Evolutionary conservation across 2,113 vertebrate species (phyloP), one percentile per base, ranked within the genome.

Genomic region (Cololabis saira): DNA sequence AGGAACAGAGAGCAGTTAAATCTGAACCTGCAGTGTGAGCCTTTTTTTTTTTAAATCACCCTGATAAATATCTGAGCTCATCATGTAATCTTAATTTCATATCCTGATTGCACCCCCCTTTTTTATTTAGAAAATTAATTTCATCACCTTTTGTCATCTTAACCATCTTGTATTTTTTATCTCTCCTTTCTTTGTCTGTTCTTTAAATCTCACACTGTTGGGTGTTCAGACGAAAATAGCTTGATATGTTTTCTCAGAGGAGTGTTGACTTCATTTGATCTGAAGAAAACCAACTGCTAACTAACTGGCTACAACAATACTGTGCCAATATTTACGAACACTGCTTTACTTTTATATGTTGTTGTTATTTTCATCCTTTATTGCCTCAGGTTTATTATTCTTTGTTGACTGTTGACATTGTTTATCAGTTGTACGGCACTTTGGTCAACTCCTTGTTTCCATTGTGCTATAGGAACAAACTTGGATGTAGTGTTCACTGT

Each of bases 21-120:
- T 58, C 49, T n/a, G n/a, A 22, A 19, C 13, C 17, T 62, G 61
- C 13, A 52, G 40, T 67, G 57, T 64, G 60, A 16, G n/a, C n/a
- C n/a, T n/a, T n/a, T n/a, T n/a, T n/a, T n/a, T n/a, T n/a, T n/a
- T n/a, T n/a, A n/a, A n/a, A n/a, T n/a, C n/a, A n/a, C n/a, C n/a
- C 16, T 65, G 50, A 56, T 67, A 72, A 74, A 72, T 57, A 79
- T 47, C 61, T 64, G 22, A 30, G 47, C 63, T 82, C 61, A 61
- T 53, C 54, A 43, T 47, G 54, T 68, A 61, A 76, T 84, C 63
- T 78, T 68, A 58, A 71, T 78, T 80, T 76, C 62, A 78, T 61
- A 58, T 56, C 55, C 53, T 84, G 65, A 86, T 86, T 81, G 62
- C 56, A 57, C 6, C 60, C 63, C 70, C 82, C 76, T 77, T 57